These are phyloP conservation scores for Siphonodentalium dalli DNA, from an alignment of 2,888 invertebrate species.

Conservation along the genomic window DNA sequence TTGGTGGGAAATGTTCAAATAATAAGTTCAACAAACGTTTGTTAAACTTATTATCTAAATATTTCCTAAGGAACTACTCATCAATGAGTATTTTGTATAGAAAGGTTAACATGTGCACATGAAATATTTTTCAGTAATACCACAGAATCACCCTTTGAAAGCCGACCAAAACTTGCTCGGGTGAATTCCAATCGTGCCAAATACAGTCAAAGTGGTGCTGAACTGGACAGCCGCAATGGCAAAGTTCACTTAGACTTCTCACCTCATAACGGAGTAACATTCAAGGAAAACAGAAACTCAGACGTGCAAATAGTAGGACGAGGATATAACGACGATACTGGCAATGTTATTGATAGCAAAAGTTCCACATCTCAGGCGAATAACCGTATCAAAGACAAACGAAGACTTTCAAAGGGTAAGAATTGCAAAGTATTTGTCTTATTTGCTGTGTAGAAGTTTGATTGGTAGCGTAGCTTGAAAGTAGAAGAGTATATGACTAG, in stretches of 20 bases:
- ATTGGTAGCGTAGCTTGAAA: neutral
- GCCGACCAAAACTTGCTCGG: conserved; percentile 47
- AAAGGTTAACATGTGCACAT: no score
- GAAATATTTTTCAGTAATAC: conserved; percentile 43
- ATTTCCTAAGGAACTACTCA: no score
- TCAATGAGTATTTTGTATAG: no score
- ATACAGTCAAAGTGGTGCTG: conserved; percentile 4
- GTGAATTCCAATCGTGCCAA: conserved; percentile 30
- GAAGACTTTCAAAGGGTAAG: conserved; percentile 40
- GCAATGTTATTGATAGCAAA: conserved; percentile 11
- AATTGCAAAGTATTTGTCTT: neutral
- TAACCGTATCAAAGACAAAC: conserved; percentile 36
- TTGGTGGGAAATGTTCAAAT: no score
- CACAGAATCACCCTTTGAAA: conserved; percentile 49
- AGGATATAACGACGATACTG: conserved; percentile 55
- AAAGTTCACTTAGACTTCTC: conserved; percentile 48
- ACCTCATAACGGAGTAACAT: conserved; percentile 58
- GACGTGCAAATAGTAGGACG: conserved; percentile 60
- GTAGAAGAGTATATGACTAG: no score
- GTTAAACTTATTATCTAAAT: no score
- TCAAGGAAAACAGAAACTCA: conserved; percentile 55
- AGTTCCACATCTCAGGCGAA: conserved; percentile 14
- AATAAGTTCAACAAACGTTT: no score
- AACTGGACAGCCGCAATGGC: conserved; percentile 19
- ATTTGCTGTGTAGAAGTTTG: neutral